phyloP scores from a whole-genome alignment of 2,888 invertebrate genomes.

The Gastracanthus pulcherrimus region DNA sequence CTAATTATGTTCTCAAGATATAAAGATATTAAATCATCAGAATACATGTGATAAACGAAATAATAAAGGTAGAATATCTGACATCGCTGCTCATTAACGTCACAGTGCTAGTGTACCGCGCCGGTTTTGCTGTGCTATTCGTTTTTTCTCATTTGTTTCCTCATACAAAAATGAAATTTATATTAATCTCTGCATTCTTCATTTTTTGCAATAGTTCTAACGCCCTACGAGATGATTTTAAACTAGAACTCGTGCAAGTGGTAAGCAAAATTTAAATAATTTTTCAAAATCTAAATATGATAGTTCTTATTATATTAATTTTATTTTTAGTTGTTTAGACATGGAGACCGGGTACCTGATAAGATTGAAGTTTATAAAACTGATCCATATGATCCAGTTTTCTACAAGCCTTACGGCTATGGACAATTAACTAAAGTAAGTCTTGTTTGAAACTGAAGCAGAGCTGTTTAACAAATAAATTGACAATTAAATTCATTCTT shows the following conservation, averaged over 20 bases:
- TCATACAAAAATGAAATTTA: not conserved
- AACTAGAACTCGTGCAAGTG: not conserved
- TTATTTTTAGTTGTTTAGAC: constrained; percentile 29
- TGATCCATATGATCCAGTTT: constrained; percentile 76
- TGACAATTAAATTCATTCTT: not conserved
- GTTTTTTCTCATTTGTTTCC: not conserved
- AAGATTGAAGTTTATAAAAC: constrained; percentile 75
- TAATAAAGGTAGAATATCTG: too few relatives aligned
- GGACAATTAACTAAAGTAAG: constrained; percentile 80
- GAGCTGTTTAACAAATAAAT: not conserved
- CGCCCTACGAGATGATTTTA: not conserved
- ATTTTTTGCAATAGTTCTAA: not conserved
- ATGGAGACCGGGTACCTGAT: constrained; percentile 72
- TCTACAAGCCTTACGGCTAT: constrained; percentile 79
- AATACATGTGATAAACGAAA: too few relatives aligned
- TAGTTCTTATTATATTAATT: not conserved
- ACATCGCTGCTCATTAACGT: too few relatives aligned
- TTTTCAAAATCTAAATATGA: too few relatives aligned
- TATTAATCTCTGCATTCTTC: not conserved
- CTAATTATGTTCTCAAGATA: too few relatives aligned
- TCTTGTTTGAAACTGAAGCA: not conserved
- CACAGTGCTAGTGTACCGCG: too few relatives aligned
- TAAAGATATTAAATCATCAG: too few relatives aligned
- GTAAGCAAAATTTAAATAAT: too few relatives aligned
- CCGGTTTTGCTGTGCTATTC: not conserved